These are phyloP conservation scores for Oplegnathus fasciatus DNA, from an alignment of 2,113 vertebrate species.

Conservation along the genomic window DNA sequence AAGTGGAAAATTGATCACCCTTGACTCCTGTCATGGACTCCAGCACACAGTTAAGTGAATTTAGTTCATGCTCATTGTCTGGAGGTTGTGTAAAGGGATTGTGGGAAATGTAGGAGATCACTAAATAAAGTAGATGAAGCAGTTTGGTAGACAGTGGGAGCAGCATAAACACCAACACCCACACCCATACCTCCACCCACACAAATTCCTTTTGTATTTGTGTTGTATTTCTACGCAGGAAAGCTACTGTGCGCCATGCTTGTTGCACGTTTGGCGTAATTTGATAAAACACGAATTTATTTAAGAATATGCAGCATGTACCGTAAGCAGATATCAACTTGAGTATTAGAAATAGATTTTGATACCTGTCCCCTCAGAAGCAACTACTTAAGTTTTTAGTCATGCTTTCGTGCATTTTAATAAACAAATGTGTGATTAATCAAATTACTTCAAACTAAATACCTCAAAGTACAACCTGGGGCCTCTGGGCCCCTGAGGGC, in stretches of 20 bases:
- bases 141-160: neutral
- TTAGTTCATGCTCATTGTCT: neutral
- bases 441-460: neutral
- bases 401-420: neutral
- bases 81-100: neutral
- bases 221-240: too few relatives aligned
- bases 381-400: neutral
- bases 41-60: neutral
- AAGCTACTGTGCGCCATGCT: too few relatives aligned
- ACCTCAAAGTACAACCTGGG: neutral
- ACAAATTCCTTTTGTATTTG: too few relatives aligned
- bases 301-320: neutral
- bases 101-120: neutral
- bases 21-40: neutral
- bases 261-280: neutral
- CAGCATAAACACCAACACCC: neutral
- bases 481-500: neutral
- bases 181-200: too few relatives aligned
- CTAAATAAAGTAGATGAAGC: neutral
- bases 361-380: neutral
- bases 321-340: too few relatives aligned
- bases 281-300: too few relatives aligned
- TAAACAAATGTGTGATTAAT: neutral
- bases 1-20: neutral
- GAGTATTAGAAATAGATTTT: neutral